phyloP scores from a whole-genome alignment of 2,113 vertebrate genomes.

The Oceanodroma tethys region DNA sequence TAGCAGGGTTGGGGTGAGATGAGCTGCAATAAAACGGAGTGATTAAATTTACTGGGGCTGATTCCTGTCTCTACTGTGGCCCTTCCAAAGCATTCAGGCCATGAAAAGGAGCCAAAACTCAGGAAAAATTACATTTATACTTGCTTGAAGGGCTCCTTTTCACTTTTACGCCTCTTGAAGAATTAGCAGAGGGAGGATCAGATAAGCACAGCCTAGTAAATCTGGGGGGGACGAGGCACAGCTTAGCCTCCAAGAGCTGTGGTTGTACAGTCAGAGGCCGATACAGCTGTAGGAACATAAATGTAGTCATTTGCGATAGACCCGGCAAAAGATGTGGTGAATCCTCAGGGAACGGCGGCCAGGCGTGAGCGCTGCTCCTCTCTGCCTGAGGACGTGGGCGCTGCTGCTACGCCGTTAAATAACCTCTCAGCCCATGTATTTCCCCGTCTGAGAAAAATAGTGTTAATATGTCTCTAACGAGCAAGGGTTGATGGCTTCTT shows the following conservation, averaged over 20 bases:
- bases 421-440: background rate
- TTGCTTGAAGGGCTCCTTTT: background rate
- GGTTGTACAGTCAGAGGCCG: background rate
- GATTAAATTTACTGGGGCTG: background rate
- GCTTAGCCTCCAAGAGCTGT: background rate
- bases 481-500: background rate
- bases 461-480: background rate
- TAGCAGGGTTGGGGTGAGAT: background rate
- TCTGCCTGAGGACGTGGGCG: rapidly evolving
- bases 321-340: background rate
- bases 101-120: background rate
- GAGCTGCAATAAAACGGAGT: background rate
- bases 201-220: background rate
- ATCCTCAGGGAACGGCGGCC: background rate
- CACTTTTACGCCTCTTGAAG: background rate
- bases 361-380: background rate
- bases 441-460: background rate
- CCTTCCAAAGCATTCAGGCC: background rate
- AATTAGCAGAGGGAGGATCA: background rate
- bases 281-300: background rate
- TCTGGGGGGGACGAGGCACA: background rate
- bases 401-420: background rate
- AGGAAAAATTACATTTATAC: background rate
- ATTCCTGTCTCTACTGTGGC: background rate
- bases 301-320: background rate